Evolutionary conservation across 2,113 vertebrate species (phyloP).

Genomic region (Turdus rufiventris): DNA sequence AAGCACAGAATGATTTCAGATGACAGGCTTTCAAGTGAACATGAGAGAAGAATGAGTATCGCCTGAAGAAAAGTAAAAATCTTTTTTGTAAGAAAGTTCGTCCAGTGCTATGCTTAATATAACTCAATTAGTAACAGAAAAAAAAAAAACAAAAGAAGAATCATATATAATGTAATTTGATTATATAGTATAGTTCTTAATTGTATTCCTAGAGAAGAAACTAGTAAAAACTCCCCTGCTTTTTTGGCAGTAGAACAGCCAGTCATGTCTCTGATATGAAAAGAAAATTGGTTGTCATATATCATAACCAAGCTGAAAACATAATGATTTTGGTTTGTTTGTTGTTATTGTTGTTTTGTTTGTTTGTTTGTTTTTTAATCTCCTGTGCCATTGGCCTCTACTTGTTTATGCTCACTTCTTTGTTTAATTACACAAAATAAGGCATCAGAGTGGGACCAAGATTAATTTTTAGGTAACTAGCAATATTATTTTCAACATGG

Average conservation of each 20-base stretch:
- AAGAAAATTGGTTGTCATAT: background rate
- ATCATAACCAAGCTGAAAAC: background rate
- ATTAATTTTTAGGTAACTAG: background rate
- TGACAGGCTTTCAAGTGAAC: conserved; percentile 53
- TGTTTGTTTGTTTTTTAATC: background rate
- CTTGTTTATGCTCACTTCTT: background rate
- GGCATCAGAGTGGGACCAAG: background rate
- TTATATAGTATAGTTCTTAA: background rate
- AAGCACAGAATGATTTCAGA: conserved; percentile 48
- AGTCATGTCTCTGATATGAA: background rate
- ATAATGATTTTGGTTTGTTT: background rate
- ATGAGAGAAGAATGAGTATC: conserved; percentile 36
- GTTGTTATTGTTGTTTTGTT: background rate
- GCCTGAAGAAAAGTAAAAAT: conserved; percentile 41
- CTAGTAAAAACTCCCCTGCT: background rate
- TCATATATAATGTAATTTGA: background rate
- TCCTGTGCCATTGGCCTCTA: background rate
- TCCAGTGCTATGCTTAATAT: background rate
- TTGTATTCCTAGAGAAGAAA: background rate
- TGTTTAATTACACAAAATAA: background rate
- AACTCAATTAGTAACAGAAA: background rate
- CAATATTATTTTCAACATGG: background rate
- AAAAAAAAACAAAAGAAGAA: background rate
- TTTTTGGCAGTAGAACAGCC: background rate
- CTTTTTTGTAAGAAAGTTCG: conserved; percentile 11